Conservation (phyloP, 2,888 invertebrate species). For the Alloscopus bannaensis region DNA sequence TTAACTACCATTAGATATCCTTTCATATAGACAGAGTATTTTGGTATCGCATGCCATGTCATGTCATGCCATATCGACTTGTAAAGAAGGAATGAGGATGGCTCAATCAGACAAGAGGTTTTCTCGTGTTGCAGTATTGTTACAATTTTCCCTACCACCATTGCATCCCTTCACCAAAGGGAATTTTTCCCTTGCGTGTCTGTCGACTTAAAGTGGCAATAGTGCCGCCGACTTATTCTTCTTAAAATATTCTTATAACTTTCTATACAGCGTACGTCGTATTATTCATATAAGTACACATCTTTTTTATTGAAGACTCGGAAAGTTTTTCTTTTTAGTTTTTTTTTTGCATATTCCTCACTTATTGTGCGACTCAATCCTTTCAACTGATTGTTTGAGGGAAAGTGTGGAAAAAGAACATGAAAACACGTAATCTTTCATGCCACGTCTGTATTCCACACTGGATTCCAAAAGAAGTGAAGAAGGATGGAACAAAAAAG, state of each 20-base stretch:
- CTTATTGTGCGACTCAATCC: slow-evolving; percentile 15
- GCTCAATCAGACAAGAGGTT: slow-evolving; percentile 53
- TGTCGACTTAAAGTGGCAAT: slow-evolving; percentile 33
- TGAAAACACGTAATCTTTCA: slow-evolving; percentile 58
- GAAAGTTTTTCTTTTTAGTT: not conserved
- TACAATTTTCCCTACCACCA: slow-evolving; percentile 29
- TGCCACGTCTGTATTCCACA: slow-evolving; percentile 49
- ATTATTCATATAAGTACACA: too few species aligned
- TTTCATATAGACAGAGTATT: slow-evolving; percentile 27
- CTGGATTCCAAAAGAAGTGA: too few species aligned
- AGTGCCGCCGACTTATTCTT: slow-evolving; percentile 20
- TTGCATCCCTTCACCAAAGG: slow-evolving; percentile 18
- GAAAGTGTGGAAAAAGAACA: slow-evolving; percentile 23
- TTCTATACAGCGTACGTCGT: too few species aligned
- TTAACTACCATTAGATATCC: slow-evolving; percentile 25
- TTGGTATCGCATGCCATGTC: slow-evolving; percentile 52
- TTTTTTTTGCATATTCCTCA: slow-evolving; percentile 40
- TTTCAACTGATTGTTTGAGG: slow-evolving; percentile 43
- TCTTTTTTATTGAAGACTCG: too few species aligned
- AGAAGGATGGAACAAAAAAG: too few species aligned
- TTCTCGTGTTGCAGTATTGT: too few species aligned
- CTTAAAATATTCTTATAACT: not conserved
- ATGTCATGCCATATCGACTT: slow-evolving; percentile 52
- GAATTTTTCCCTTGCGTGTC: slow-evolving; percentile 56
- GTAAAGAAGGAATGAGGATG: slow-evolving; percentile 9